These are phyloP conservation scores for Nesoenas mayeri DNA, from an alignment of 2,113 vertebrate species.

Conservation along the genomic window DNA sequence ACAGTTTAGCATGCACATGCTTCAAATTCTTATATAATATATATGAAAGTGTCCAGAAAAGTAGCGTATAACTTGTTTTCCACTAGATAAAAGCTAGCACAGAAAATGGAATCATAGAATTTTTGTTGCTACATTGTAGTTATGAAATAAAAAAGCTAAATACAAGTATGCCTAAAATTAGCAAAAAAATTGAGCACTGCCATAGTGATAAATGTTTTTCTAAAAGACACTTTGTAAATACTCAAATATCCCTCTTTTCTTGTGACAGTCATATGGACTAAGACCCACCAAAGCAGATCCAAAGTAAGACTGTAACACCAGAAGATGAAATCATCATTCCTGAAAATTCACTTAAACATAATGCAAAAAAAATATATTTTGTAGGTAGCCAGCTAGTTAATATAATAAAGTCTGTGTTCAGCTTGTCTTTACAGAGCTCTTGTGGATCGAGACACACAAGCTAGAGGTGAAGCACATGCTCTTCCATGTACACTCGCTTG, in stretches of 20 bases:
- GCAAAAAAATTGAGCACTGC: conserved; percentile 26
- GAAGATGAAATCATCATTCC: neutral
- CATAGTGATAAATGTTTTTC: neutral
- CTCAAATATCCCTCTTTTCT: neutral
- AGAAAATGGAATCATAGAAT: neutral
- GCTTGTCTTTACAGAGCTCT: neutral
- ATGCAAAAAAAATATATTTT: neutral
- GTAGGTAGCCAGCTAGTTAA: neutral
- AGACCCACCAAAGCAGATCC: neutral
- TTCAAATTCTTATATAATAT: neutral
- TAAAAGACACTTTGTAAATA: conserved; percentile 30
- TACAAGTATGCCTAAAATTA: neutral
- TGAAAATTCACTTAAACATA: neutral
- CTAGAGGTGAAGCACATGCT: neutral
- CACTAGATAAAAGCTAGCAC: conserved; percentile 23
- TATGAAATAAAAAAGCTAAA: neutral
- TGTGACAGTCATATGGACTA: neutral
- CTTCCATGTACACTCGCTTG: neutral
- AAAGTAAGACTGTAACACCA: neutral
- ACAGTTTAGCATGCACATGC: conserved; percentile 6
- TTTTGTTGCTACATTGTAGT: neutral
- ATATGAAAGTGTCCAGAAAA: neutral
- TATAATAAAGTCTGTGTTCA: neutral
- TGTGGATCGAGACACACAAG: neutral
- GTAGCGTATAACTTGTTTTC: conserved; percentile 35